phyloP scores from a whole-genome alignment of 2,797 vertebrate species.

The Spheniscus humboldti region DNA sequence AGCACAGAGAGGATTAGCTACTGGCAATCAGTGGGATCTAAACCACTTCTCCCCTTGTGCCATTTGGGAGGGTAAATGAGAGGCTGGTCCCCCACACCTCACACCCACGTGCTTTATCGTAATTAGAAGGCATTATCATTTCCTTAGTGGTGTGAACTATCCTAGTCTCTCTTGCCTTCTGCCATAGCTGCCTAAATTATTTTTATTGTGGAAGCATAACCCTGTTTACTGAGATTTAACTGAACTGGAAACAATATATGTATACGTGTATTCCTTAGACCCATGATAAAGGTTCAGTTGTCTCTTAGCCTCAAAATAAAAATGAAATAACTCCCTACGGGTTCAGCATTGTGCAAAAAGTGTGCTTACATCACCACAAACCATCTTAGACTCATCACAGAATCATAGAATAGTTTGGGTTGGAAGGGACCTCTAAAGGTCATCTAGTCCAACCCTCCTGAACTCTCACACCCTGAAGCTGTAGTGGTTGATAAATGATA shows the following conservation, averaged over 20 bases:
- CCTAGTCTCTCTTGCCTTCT: background rate
- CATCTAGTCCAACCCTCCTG: background rate
- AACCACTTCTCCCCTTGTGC: background rate
- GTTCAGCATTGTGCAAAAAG: background rate
- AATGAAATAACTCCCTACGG: background rate
- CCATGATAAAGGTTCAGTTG: background rate
- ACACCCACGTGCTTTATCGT: background rate
- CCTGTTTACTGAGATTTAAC: background rate
- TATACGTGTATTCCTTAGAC: background rate
- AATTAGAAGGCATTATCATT: background rate
- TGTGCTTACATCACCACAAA: background rate
- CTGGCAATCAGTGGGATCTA: background rate
- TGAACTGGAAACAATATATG: background rate
- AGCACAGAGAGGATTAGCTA: background rate
- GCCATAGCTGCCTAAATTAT: background rate
- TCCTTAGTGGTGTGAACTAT: background rate
- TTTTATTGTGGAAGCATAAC: background rate
- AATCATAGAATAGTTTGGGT: too few species aligned
- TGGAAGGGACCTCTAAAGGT: too few species aligned
- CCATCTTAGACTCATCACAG: background rate
- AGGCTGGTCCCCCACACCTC: accelerated
- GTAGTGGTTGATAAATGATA: background rate
- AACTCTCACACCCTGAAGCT: background rate
- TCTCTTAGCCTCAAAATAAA: background rate
- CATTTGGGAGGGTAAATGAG: accelerated